Conservation (phyloP, 2,797 vertebrate genomes). For the Hydrolagus colliei region DNA sequence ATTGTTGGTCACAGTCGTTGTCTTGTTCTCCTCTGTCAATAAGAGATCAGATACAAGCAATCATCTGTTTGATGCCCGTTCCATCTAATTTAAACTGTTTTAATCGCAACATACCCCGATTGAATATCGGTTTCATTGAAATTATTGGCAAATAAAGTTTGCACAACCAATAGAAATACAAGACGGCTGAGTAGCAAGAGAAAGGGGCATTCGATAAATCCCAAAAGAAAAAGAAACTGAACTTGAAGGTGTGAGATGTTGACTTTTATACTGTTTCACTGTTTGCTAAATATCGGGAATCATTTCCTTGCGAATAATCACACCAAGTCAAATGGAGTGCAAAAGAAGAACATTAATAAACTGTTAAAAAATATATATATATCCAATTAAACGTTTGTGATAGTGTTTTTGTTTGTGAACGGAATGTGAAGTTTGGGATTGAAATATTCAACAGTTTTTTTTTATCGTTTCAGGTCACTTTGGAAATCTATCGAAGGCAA, state of each 20-base stretch:
- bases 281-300: neutral
- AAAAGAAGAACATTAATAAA: neutral
- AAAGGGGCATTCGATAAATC: neutral
- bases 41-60: slow-evolving; percentile 46
- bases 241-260: neutral
- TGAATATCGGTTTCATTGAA: neutral
- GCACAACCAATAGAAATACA: neutral
- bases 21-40: slow-evolving; percentile 80
- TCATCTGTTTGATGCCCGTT: too few species aligned
- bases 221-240: neutral
- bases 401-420: neutral
- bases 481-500: neutral
- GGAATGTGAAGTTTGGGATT: neutral
- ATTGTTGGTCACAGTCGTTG: slow-evolving; percentile 84
- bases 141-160: neutral
- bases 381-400: neutral
- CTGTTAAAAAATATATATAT: neutral
- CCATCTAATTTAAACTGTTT: neutral
- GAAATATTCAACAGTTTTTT: neutral
- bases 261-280: neutral
- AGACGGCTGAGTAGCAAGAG: neutral
- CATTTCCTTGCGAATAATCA: neutral
- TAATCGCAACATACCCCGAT: neutral
- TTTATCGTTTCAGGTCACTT: neutral
- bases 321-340: neutral